A percentile compares a stretch with the other conserved stretches of the same genome.
These are phyloP conservation scores for Hyperoplus immaculatus DNA, from an alignment of 2,797 vertebrate genomes.

Conservation along the genomic window DNA sequence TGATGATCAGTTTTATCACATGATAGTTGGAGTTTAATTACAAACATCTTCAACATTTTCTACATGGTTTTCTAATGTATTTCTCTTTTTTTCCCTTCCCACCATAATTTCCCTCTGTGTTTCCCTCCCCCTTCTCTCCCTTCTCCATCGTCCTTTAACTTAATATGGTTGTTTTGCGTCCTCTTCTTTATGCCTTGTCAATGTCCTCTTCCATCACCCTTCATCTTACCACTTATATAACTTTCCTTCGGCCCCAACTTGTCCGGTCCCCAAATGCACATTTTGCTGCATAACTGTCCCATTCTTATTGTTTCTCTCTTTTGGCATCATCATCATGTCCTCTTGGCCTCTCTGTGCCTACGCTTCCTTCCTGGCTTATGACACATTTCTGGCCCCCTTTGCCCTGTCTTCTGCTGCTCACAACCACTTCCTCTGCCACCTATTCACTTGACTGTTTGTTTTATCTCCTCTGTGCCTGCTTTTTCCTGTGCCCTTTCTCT, in stretches of 20 bases:
- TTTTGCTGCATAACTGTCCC: slow-evolving; percentile 26
- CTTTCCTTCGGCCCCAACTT: neutral
- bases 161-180: slow-evolving; percentile 33
- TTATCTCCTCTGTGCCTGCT: slow-evolving; percentile 5
- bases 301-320: slow-evolving; percentile 29
- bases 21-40: neutral
- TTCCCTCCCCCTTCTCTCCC: neutral
- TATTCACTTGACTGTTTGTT: slow-evolving; percentile 15
- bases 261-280: slow-evolving; percentile 10
- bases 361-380: slow-evolving; percentile 58
- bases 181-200: slow-evolving; percentile 28
- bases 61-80: slow-evolving; percentile 38
- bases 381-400: slow-evolving; percentile 21
- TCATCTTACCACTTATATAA: slow-evolving; percentile 15
- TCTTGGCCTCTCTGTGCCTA: slow-evolving; percentile 36
- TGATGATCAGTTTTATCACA: neutral
- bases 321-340: slow-evolving; percentile 35
- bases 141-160: slow-evolving; percentile 29
- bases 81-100: neutral
- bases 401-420: slow-evolving; percentile 26
- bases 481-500: slow-evolving; percentile 23
- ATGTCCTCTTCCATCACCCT: slow-evolving; percentile 25
- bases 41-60: neutral
- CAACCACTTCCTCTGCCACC: slow-evolving; percentile 44
- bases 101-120: neutral